phyloP scores from a whole-genome alignment of 2,888 invertebrate genomes.

The Choreutis nemorana region DNA sequence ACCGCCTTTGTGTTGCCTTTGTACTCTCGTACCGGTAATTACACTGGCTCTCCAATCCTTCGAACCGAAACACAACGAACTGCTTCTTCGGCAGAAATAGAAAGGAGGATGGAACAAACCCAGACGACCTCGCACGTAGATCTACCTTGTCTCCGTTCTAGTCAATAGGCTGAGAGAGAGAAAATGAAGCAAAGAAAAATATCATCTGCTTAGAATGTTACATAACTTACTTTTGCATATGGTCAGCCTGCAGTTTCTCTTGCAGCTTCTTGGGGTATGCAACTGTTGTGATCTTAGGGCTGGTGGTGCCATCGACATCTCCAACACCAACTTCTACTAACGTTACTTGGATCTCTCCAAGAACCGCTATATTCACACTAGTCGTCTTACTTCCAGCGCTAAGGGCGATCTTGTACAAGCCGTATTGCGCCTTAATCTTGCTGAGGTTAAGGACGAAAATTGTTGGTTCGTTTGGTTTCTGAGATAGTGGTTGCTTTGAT shows the following conservation, averaged over 20 bases:
- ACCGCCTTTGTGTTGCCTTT: no score
- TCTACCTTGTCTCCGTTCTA: no score
- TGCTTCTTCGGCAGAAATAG: no score
- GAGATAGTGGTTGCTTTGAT: constrained; percentile 68
- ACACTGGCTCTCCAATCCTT: no score
- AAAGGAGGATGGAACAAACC: no score
- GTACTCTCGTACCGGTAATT: no score
- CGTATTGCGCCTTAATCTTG: constrained; percentile 80
- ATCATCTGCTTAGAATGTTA: no score
- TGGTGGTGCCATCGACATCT: constrained; percentile 89
- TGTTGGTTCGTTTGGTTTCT: constrained; percentile 65
- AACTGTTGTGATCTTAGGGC: constrained; percentile 79
- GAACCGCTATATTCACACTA: constrained; percentile 72
- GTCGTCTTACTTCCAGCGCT: constrained; percentile 72
- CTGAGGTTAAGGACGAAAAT: constrained; percentile 80
- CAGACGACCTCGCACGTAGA: no score
- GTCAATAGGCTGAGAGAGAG: no score
- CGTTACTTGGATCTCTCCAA: constrained; percentile 79
- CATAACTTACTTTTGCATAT: constrained; percentile 82
- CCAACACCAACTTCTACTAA: constrained; percentile 86
- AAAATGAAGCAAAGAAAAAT: no score
- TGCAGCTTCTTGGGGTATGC: constrained; percentile 75
- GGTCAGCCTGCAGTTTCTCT: constrained; percentile 81
- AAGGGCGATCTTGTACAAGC: constrained; percentile 83
- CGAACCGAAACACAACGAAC: no score